phyloP scores from a whole-genome alignment of 2,888 invertebrate genomes.

The Sylvicola cinctus region DNA sequence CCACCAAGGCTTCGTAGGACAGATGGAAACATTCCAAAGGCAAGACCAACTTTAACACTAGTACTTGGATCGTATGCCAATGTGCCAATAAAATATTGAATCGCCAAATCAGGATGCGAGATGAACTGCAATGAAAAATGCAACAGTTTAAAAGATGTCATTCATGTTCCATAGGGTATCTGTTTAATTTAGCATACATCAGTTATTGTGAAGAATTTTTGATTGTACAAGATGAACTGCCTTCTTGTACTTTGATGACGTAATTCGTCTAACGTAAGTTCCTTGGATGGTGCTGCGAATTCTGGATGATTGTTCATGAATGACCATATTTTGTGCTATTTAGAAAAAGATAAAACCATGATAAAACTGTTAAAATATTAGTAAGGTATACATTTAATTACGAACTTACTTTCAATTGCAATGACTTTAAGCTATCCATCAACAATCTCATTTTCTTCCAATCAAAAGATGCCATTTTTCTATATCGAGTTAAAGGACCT shows the following conservation, averaged over 20 bases:
- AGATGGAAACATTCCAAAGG: conserved; percentile 43
- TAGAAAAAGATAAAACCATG: conserved; percentile 11
- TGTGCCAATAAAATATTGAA: conserved; percentile 31
- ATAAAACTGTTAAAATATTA: conserved; percentile 2
- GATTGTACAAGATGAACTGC: conserved; percentile 41
- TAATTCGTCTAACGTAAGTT: conserved; percentile 32
- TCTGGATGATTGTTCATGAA: conserved; percentile 35
- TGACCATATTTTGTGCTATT: conserved; percentile 36
- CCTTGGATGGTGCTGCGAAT: conserved; percentile 29
- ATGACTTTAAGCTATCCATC: conserved; percentile 30
- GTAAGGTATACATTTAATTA: neutral
- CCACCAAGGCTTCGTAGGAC: conserved; percentile 42
- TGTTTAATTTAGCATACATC: conserved; percentile 25
- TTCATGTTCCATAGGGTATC: neutral
- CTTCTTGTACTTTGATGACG: conserved; percentile 34
- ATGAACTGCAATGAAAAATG: conserved; percentile 20
- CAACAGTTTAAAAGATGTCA: neutral
- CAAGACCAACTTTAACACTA: conserved; percentile 42
- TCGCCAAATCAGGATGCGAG: conserved; percentile 27
- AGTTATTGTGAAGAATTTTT: conserved; percentile 35
- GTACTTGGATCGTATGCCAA: conserved; percentile 39
- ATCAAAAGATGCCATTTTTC: conserved; percentile 42
- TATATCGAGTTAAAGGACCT: conserved; percentile 41
- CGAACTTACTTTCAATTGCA: conserved; percentile 28
- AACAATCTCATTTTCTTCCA: conserved; percentile 38